A percentile compares a stretch with the other conserved stretches of the same genome.
These are phyloP conservation scores for Crotalus horridus DNA, from an alignment of 2,113 vertebrate species.

Conservation along the genomic window DNA sequence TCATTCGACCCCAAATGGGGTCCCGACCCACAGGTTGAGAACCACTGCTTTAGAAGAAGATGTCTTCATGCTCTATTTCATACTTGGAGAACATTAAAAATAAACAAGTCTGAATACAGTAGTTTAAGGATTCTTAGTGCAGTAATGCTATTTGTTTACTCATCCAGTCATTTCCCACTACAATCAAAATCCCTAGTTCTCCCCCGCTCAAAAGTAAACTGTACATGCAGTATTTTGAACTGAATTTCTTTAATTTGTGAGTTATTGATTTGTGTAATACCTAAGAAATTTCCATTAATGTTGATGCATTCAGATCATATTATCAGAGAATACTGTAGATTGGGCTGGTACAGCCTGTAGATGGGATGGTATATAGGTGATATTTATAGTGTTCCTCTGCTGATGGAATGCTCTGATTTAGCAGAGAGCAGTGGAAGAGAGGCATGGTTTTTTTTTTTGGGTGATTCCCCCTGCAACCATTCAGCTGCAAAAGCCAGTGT, in stretches of 20 bases:
- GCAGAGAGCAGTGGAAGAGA: background rate
- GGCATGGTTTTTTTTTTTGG: background rate
- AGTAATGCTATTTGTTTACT: background rate
- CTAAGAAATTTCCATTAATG: background rate
- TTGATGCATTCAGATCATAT: background rate
- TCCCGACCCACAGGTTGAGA: too few relatives aligned
- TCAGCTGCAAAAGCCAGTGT: background rate
- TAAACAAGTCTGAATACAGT: background rate
- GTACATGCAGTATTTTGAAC: background rate
- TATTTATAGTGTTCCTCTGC: background rate
- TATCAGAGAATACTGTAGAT: background rate
- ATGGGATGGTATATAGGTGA: background rate
- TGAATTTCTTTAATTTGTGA: background rate
- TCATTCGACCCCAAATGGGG: too few relatives aligned
- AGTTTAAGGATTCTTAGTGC: background rate
- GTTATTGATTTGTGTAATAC: conserved; percentile 15
- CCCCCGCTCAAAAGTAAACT: background rate
- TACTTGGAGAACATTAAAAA: background rate
- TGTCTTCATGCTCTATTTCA: background rate
- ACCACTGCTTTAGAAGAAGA: background rate
- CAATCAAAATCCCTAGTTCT: background rate
- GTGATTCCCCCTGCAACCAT: background rate
- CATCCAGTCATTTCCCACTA: background rate
- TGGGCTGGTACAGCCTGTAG: background rate
- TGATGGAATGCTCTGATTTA: background rate